Conservation (phyloP, 1,140 invertebrate genomes). For the Pogonomyrmex californicus region DNA sequence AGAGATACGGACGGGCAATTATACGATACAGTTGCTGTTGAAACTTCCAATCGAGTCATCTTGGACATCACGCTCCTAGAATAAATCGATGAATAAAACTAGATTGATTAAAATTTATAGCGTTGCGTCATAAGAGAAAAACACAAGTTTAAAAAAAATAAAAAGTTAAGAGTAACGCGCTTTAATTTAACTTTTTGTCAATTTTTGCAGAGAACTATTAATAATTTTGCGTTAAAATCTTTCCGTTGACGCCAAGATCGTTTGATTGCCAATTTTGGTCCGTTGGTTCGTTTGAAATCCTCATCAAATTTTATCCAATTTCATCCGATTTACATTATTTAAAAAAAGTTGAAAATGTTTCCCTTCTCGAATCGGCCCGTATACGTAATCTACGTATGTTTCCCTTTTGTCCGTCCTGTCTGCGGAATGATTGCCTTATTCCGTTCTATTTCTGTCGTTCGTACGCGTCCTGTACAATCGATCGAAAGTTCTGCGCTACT, state of each 20-base stretch:
- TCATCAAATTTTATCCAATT: neutral
- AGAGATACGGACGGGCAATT: slow-evolving; percentile 20
- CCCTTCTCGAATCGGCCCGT: neutral
- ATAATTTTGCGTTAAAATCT: neutral
- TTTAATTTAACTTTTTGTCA: neutral
- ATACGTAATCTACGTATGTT: neutral
- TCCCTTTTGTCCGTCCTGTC: slow-evolving; percentile 18
- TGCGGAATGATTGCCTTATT: slow-evolving; percentile 41
- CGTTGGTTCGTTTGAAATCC: neutral
- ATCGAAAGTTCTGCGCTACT: slow-evolving; percentile 51
- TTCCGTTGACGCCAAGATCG: too few species aligned
- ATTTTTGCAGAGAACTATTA: neutral
- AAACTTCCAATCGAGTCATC: slow-evolving; percentile 4
- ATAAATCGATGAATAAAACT: neutral
- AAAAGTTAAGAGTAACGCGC: neutral
- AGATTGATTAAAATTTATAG: neutral
- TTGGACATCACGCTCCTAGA: neutral
- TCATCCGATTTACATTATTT: neutral
- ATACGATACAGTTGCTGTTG: neutral
- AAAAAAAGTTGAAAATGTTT: neutral
- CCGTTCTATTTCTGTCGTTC: slow-evolving; percentile 54
- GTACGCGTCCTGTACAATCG: slow-evolving; percentile 30
- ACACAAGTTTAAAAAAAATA: neutral
- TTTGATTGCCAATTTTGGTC: neutral
- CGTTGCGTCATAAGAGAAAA: neutral